phyloP scores from a whole-genome alignment of 2,113 vertebrate genomes.

The Naja naja region DNA sequence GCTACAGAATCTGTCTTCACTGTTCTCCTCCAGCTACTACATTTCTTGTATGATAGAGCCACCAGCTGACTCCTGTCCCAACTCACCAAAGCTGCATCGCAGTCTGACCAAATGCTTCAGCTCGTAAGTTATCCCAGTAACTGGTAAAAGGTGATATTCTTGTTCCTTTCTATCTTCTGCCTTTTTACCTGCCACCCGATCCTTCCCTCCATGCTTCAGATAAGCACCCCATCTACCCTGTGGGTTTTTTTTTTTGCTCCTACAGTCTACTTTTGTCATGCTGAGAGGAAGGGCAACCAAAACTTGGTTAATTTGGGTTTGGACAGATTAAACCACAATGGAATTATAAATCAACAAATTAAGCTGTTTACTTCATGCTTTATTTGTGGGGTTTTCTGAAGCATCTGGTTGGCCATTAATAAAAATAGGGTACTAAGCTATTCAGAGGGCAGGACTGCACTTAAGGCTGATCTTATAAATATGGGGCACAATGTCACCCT shows the following conservation, averaged over 20 bases:
- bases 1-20: conserved; percentile 54
- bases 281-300: background rate
- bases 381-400: background rate
- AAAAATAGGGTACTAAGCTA: background rate
- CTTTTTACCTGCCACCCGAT: background rate
- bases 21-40: conserved; percentile 75
- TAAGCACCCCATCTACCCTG: background rate
- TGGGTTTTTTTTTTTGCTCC: background rate
- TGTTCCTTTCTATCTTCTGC: fast-evolving
- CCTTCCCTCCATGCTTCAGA: background rate
- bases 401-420: background rate
- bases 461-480: background rate
- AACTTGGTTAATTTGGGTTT: background rate
- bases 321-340: background rate
- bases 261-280: background rate
- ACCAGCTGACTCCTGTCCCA: conserved; percentile 80
- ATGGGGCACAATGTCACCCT: background rate
- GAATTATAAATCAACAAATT: background rate
- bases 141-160: background rate
- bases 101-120: conserved; percentile 78
- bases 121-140: conserved; percentile 70
- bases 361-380: background rate
- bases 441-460: background rate
- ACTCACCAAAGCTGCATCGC: conserved; percentile 75
- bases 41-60: conserved; percentile 82